Percentiles rank a stretch among this genome's conserved stretches.
Evolutionary conservation across 2,797 vertebrate species (phyloP).

Genomic region (Capromys pilorides): DNA sequence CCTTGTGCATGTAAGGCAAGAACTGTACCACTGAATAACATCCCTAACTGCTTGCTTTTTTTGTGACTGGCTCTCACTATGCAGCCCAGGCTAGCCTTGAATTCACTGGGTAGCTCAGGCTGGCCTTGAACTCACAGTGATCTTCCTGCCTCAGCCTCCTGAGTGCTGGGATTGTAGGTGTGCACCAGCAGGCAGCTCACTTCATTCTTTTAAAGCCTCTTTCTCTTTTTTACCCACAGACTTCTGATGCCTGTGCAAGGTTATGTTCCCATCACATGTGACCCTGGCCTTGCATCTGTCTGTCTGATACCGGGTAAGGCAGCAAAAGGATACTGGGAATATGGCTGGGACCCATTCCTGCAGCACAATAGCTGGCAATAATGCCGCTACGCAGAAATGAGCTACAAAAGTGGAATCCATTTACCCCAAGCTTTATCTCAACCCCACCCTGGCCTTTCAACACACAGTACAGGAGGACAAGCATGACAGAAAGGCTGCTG

Average conservation of each 20-base stretch:
- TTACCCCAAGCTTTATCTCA: constrained; percentile 15
- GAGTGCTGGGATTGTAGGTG: no score
- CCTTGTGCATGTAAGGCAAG: no score
- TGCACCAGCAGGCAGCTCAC: no score
- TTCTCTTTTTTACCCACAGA: background rate
- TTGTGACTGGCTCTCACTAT: background rate
- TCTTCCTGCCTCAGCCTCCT: background rate
- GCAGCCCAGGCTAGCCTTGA: background rate
- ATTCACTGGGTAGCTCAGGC: background rate
- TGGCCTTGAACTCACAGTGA: background rate
- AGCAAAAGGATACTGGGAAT: background rate
- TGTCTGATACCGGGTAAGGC: background rate
- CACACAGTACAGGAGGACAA: background rate
- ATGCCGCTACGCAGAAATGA: constrained; percentile 32
- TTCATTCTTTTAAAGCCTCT: background rate
- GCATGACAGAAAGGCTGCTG: background rate
- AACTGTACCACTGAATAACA: no score
- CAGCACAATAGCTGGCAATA: background rate
- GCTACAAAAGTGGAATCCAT: background rate
- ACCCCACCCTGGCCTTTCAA: background rate
- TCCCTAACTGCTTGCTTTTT: no score
- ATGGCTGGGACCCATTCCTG: background rate
- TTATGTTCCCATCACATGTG: background rate
- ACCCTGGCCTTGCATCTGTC: background rate
- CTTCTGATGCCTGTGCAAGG: background rate